Percentiles rank a stretch among this genome's conserved stretches.
These are phyloP conservation scores for Diarsia mendica DNA, from an alignment of 2,888 invertebrate genomes.

Conservation along the genomic window DNA sequence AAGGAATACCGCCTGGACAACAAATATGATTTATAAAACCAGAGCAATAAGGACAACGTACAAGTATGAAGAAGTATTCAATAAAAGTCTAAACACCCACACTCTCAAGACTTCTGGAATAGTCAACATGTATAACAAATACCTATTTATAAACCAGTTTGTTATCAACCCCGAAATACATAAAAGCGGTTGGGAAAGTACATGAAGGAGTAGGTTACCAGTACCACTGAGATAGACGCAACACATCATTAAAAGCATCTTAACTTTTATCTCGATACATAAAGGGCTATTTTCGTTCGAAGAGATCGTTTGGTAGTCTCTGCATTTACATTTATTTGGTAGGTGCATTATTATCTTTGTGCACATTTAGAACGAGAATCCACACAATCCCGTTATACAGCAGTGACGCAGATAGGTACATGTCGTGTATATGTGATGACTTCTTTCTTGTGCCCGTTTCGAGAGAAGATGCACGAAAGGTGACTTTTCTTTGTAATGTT, in stretches of 20 bases:
- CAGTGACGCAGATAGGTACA: too few relatives aligned
- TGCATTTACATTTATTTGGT: neutral
- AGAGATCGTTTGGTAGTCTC: conserved; percentile 10
- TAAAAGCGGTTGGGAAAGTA: conserved; percentile 25
- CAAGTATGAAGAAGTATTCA: too few relatives aligned
- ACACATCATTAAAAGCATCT: conserved; percentile 27
- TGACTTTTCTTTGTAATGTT: too few relatives aligned
- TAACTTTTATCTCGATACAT: conserved; percentile 18
- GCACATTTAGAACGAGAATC: neutral
- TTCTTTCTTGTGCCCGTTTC: too few relatives aligned
- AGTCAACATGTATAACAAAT: neutral
- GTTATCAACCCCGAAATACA: conserved; percentile 30
- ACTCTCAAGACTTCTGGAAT: neutral
- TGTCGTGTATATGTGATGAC: too few relatives aligned
- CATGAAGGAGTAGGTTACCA: neutral
- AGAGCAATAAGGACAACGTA: too few relatives aligned
- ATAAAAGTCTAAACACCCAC: neutral
- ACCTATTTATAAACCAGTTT: neutral
- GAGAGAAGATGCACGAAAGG: too few relatives aligned
- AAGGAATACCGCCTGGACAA: too few relatives aligned
- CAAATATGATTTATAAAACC: too few relatives aligned
- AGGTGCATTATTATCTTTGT: neutral
- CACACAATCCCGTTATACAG: neutral
- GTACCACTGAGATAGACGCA: conserved; percentile 5
- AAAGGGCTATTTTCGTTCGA: conserved; percentile 4